These are phyloP conservation scores for Tympanuchus pallidicinctus DNA, from an alignment of 2,113 vertebrate species.

Conservation along the genomic window DNA sequence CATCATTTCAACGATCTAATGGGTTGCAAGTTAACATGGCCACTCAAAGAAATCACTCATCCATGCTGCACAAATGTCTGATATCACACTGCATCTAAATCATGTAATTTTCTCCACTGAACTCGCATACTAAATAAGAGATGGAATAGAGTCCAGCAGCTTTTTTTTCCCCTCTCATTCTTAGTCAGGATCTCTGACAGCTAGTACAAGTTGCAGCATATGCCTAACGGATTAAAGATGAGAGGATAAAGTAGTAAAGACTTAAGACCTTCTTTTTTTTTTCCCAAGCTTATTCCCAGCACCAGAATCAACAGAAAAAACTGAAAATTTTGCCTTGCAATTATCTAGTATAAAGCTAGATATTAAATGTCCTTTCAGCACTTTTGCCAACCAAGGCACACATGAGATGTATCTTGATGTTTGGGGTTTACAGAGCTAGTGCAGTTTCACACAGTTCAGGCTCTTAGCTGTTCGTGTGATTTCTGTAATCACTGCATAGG, in stretches of 20 bases:
- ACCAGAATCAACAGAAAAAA: neutral
- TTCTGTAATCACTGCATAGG: neutral
- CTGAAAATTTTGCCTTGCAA: neutral
- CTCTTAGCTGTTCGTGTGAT: neutral
- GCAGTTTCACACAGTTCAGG: neutral
- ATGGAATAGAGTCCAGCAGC: neutral
- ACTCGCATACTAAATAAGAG: neutral
- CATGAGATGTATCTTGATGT: neutral
- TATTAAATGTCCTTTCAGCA: neutral
- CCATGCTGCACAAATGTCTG: neutral
- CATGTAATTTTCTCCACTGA: neutral
- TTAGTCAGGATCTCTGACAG: neutral
- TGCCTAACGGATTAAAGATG: neutral
- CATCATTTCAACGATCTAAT: neutral
- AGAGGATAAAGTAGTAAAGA: neutral
- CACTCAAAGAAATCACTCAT: neutral
- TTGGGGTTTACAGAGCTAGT: neutral
- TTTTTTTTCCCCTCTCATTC: neutral
- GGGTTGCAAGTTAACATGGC: neutral
- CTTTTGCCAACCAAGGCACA: neutral
- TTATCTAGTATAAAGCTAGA: neutral
- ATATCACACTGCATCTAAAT: neutral
- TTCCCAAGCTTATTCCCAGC: neutral
- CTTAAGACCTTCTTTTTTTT: neutral
- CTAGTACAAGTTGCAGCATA: neutral